Conservation (phyloP, 92 coral and sea anemone species). For the Micromussa lordhowensis region DNA sequence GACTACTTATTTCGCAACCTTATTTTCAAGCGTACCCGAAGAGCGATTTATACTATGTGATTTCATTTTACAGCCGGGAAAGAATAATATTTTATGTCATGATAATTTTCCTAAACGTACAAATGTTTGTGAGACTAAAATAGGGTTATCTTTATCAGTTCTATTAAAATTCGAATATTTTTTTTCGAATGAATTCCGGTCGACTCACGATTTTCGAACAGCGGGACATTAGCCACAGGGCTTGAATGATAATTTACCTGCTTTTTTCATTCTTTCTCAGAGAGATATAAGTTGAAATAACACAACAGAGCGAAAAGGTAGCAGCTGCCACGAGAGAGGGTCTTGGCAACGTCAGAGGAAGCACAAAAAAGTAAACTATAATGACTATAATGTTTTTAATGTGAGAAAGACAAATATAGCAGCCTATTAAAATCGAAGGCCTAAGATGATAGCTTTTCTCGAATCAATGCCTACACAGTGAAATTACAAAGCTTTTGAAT, state of each 20-base stretch:
- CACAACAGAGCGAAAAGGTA: not conserved
- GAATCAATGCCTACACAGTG: not conserved
- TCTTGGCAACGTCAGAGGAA: not conserved
- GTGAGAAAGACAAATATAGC: not conserved
- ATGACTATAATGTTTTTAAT: not conserved
- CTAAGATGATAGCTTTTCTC: not conserved
- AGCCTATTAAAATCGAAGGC: not conserved
- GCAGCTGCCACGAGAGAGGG: not conserved
- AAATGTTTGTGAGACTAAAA: not conserved
- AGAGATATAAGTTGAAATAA: not conserved
- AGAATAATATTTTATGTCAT: not conserved
- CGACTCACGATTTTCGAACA: not conserved
- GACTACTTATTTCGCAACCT: not conserved
- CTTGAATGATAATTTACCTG: not conserved
- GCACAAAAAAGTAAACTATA: not conserved
- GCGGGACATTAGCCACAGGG: not conserved
- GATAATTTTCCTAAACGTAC: not conserved
- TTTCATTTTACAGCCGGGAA: not conserved
- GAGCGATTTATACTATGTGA: not conserved
- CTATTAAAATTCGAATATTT: not conserved
- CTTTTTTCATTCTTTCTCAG: not conserved
- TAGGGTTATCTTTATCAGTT: not conserved
- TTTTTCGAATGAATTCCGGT: not conserved
- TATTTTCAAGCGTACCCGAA: not conserved
- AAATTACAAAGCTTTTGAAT: not conserved